Percentiles rank a stretch among this genome's conserved stretches.
phyloP scores from a whole-genome alignment of 2,888 invertebrate species.

The Lepeophtheirus nordmannii region DNA sequence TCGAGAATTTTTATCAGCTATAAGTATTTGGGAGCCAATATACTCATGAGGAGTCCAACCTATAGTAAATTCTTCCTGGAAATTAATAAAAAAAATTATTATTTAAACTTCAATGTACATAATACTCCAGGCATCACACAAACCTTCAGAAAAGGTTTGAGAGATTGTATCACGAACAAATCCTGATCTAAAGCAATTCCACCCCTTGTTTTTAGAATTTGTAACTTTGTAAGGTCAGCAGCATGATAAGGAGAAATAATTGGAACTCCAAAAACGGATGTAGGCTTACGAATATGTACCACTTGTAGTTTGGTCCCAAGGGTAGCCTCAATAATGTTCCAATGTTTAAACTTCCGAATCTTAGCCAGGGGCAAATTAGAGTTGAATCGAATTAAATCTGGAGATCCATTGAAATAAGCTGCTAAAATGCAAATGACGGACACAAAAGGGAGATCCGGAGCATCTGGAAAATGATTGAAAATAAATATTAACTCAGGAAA shows the following conservation, averaged over 20 bases:
- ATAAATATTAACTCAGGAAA: background rate
- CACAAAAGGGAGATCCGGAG: background rate
- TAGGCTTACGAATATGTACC: slow-evolving; percentile 26
- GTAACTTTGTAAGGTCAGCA: slow-evolving; percentile 30
- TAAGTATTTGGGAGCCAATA: slow-evolving; percentile 27
- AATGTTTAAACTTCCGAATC: background rate
- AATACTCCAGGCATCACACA: no score
- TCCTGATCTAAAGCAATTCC: slow-evolving; percentile 31
- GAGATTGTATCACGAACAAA: slow-evolving; percentile 29
- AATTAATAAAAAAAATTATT: no score
- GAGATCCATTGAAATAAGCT: slow-evolving; percentile 12
- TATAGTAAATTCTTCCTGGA: slow-evolving; percentile 29
- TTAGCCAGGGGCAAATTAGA: slow-evolving; percentile 6
- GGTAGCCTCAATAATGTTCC: background rate
- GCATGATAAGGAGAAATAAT: slow-evolving; percentile 30
- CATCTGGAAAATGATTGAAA: background rate
- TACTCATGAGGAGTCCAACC: slow-evolving; percentile 29
- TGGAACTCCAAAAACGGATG: slow-evolving; percentile 29
- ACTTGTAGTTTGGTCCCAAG: background rate
- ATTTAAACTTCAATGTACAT: no score
- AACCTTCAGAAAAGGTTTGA: slow-evolving; percentile 29
- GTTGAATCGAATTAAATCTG: slow-evolving; percentile 10
- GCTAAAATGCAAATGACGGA: slow-evolving; percentile 5
- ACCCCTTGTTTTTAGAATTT: slow-evolving; percentile 29
- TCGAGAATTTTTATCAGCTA: background rate